Evolutionary conservation across 2,888 invertebrate species (phyloP).

Genomic region (Patella pellucida): DNA sequence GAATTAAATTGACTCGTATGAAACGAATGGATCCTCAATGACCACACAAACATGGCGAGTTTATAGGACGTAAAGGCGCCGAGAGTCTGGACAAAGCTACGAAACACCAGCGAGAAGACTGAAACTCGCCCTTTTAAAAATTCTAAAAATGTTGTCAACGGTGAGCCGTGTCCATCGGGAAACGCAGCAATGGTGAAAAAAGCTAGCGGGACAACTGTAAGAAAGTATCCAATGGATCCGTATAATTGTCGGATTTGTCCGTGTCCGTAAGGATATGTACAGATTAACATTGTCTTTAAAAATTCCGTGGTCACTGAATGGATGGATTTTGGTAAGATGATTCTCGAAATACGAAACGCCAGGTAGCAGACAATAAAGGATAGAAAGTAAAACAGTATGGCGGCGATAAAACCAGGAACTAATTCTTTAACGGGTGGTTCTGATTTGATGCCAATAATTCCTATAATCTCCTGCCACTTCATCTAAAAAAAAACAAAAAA

Average conservation of each 20-base stretch:
- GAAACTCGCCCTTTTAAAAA: conserved; percentile 37
- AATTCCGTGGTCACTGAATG: conserved; percentile 44
- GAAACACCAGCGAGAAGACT: conserved; percentile 33
- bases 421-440: no score
- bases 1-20: conserved; percentile 24
- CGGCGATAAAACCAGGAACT: conserved; percentile 36
- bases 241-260: conserved; percentile 43
- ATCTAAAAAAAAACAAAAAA: no score
- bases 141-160: conserved; percentile 38
- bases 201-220: conserved; percentile 40
- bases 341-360: conserved; percentile 35
- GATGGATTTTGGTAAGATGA: conserved; percentile 37
- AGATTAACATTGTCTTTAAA: conserved; percentile 44
- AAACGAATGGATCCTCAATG: conserved; percentile 39
- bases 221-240: conserved; percentile 43
- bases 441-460: no score
- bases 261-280: conserved; percentile 49
- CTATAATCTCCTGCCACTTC: no score
- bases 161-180: conserved; percentile 40
- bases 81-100: conserved; percentile 37
- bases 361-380: conserved; percentile 37
- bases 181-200: conserved; percentile 33
- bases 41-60: conserved; percentile 40
- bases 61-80: conserved; percentile 44
- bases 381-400: conserved; percentile 37